Evolutionary conservation across 2,888 invertebrate species (phyloP), one percentile per base, ranked within the genome.

Genomic region (Drosophila sordidapex): DNA sequence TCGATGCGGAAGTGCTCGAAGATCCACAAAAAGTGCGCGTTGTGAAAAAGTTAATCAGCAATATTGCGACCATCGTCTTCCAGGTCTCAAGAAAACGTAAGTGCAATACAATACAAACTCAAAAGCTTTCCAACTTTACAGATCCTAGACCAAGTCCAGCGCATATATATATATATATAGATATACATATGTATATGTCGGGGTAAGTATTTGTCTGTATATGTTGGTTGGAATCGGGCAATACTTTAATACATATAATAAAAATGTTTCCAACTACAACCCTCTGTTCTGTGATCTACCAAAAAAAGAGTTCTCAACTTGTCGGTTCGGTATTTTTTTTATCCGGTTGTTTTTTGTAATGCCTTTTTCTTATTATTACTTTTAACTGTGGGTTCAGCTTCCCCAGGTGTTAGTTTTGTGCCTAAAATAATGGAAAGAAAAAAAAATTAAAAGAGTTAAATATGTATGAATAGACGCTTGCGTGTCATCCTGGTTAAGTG

Each of bases 21-120:
- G 92, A 94, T 74, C 82, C 91, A 64, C 92, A 93, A 80, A 96
- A 96, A 74, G 95, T 96, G 68, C 94, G 94, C 71, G 96, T 97
- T 48, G 96, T 96, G 66, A 96, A 96, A 87, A 94, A 94, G 70
- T 96, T 97, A 59, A 95, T 97, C 74, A 95, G 96, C 90, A 96
- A 96, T 91, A 96, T 96, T 72, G 97, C 97, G 58, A 95, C 95
- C 84, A 93, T 97, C 79, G 93, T 97, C 87, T 96, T 96, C 93
- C 94, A 95, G 87, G 96, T 96, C 0, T 93, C 94, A 0, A 93
- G 94, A 68, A 93, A 93, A 83, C 91, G 93, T 87, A 94, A 93
- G 91, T 81, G 29, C 21, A 18, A 48, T 11, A 63, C 29, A 27
- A 66, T 43, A 36, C 11, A 33, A 18, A 56, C 40, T 8, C 3